Conservation (phyloP, 1,140 invertebrate genomes). For the Halotydeus destructor region DNA sequence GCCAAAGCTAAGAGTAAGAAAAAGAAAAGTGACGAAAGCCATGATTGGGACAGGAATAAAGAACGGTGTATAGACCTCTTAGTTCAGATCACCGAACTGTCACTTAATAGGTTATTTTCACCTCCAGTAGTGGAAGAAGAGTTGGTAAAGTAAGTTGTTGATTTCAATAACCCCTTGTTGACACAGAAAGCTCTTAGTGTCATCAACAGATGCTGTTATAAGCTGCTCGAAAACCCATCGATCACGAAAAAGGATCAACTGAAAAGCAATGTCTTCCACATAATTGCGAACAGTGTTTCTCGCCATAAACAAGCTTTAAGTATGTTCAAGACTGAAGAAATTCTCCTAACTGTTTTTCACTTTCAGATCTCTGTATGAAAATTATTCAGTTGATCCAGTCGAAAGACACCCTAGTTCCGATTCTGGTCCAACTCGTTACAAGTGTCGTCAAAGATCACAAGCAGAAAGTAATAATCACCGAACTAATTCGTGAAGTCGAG, state of each 20-base stretch:
- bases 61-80: constrained; percentile 40
- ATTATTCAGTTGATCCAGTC: constrained; percentile 43
- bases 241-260: constrained; percentile 36
- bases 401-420: constrained; percentile 40
- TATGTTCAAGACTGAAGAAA: not conserved
- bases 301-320: constrained; percentile 15
- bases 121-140: constrained; percentile 44
- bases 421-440: constrained; percentile 41
- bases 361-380: constrained; percentile 25
- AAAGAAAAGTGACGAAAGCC: constrained; percentile 13
- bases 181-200: constrained; percentile 25
- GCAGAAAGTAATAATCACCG: constrained; percentile 38
- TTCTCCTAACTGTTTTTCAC: constrained; percentile 16
- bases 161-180: constrained; percentile 20
- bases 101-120: constrained; percentile 19
- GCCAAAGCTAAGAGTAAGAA: constrained; percentile 18
- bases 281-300: constrained; percentile 54
- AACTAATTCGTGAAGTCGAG: constrained; percentile 48
- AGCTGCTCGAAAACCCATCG: constrained; percentile 42
- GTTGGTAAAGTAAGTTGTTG: constrained; percentile 47
- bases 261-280: constrained; percentile 46
- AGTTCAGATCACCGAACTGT: constrained; percentile 38
- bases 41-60: constrained; percentile 34
- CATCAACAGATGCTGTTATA: constrained; percentile 46
- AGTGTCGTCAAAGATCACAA: constrained; percentile 38